Conservation (phyloP, 2,113 vertebrate genomes). For the Microcebus lehilahytsara region DNA sequence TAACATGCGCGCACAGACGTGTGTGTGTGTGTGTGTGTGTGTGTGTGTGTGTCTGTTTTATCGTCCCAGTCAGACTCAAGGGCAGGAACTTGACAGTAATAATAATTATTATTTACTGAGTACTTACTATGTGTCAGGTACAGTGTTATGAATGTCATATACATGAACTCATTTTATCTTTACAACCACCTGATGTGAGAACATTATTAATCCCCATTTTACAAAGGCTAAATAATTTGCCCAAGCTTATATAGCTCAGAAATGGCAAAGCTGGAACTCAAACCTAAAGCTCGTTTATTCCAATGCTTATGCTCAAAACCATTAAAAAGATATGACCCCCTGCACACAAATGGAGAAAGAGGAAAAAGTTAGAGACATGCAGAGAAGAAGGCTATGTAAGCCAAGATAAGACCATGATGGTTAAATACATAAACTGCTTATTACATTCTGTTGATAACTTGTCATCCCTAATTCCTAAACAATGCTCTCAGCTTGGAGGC, state of each 20-base stretch:
- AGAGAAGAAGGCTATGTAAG: background rate
- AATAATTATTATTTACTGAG: background rate
- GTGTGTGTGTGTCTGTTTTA: background rate
- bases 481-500: background rate
- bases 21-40: background rate
- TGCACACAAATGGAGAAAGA: background rate
- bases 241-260: background rate
- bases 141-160: background rate
- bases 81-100: background rate
- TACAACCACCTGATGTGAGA: background rate
- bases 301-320: background rate
- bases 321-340: background rate
- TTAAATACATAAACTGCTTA: background rate
- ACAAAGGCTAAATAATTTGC: background rate
- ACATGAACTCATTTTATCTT: conserved; percentile 6
- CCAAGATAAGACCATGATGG: background rate
- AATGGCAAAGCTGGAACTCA: background rate
- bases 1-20: background rate
- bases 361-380: background rate
- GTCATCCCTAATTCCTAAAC: background rate
- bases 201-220: background rate
- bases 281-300: background rate
- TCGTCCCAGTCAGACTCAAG: background rate
- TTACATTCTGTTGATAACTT: background rate
- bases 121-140: background rate